A percentile compares a stretch with the other conserved stretches of the same genome.
These are phyloP conservation scores for Siphonodentalium dalli DNA, from an alignment of 2,888 invertebrate species.

Conservation along the genomic window DNA sequence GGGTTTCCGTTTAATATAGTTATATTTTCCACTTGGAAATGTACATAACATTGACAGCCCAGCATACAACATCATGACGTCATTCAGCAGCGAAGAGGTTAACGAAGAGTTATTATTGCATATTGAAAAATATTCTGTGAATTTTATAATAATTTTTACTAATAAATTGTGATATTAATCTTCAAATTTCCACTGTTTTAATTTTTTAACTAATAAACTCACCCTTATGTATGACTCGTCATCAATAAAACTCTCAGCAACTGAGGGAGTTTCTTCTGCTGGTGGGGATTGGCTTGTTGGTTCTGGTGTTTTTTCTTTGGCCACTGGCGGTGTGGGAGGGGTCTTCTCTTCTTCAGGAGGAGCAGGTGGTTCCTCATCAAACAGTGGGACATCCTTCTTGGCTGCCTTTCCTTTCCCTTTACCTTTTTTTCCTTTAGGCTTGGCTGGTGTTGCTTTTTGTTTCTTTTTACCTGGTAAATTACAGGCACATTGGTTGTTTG, in stretches of 20 bases:
- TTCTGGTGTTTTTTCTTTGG: slow-evolving; percentile 28
- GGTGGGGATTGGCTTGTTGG: slow-evolving; percentile 14
- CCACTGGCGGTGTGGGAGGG: slow-evolving; percentile 8
- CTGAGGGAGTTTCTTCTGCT: slow-evolving; percentile 17
- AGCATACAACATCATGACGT: too few relatives aligned
- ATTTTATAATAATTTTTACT: too few relatives aligned
- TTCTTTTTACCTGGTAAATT: slow-evolving; percentile 44
- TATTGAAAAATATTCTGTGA: too few relatives aligned
- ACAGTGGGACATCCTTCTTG: slow-evolving; percentile 33
- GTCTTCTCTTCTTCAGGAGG: slow-evolving; percentile 20
- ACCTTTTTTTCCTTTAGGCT: slow-evolving; percentile 28
- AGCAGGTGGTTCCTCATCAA: slow-evolving; percentile 23
- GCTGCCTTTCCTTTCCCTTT: slow-evolving; percentile 33
- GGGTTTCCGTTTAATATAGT: too few relatives aligned
- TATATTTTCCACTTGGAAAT: too few relatives aligned
- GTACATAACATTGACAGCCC: too few relatives aligned
- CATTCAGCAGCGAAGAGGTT: too few relatives aligned
- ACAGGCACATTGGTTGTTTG: too few relatives aligned
- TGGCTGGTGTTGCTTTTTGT: slow-evolving; percentile 27
- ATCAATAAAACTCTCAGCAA: slow-evolving; percentile 23
- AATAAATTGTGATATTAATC: too few relatives aligned
- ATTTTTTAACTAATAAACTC: not conserved
- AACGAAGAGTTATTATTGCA: too few relatives aligned
- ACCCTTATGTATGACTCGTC: slow-evolving; percentile 21
- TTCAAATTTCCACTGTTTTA: not conserved